These are phyloP conservation scores for Harpagoxenus sublaevis DNA, from an alignment of 2,888 invertebrate genomes.

Conservation along the genomic window DNA sequence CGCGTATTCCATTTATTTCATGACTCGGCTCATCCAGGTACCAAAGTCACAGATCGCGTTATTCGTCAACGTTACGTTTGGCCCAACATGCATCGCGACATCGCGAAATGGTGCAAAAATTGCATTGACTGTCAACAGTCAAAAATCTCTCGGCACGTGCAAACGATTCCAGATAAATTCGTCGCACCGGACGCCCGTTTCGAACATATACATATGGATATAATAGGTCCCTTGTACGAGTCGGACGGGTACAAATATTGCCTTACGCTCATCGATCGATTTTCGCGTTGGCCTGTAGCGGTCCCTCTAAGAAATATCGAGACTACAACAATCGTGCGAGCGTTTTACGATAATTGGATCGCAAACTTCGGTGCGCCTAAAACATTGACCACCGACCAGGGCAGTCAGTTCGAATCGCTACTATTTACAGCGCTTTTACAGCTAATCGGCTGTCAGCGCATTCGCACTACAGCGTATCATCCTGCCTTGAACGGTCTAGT, in stretches of 20 bases:
- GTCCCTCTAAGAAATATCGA: not conserved
- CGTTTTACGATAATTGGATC: conserved; percentile 10
- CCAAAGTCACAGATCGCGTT: not conserved
- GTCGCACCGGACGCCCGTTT: not conserved
- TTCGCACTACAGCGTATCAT: not conserved
- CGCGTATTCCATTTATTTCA: not conserved
- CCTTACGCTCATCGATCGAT: conserved; percentile 10
- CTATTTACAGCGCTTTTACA: not conserved
- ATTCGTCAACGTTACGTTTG: conserved; percentile 6
- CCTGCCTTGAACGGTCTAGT: not conserved
- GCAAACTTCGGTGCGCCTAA: not conserved
- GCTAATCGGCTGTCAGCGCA: not conserved
- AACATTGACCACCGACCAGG: not conserved
- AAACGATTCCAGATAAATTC: not conserved
- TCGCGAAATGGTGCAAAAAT: conserved; percentile 10
- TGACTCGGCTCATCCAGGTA: not conserved
- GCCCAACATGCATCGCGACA: conserved; percentile 34
- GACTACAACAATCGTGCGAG: not conserved
- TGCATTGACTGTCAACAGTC: conserved; percentile 13
- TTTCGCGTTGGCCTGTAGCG: conserved; percentile 25
- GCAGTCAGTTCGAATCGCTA: conserved; percentile 1
- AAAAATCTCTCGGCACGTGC: not conserved
- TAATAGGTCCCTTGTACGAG: not conserved
- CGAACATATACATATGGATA: conserved; percentile 18
- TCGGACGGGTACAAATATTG: conserved; percentile 3